Evolutionary conservation across 2,888 invertebrate genomes (phyloP).

Genomic region (Eupeodes latifasciatus): DNA sequence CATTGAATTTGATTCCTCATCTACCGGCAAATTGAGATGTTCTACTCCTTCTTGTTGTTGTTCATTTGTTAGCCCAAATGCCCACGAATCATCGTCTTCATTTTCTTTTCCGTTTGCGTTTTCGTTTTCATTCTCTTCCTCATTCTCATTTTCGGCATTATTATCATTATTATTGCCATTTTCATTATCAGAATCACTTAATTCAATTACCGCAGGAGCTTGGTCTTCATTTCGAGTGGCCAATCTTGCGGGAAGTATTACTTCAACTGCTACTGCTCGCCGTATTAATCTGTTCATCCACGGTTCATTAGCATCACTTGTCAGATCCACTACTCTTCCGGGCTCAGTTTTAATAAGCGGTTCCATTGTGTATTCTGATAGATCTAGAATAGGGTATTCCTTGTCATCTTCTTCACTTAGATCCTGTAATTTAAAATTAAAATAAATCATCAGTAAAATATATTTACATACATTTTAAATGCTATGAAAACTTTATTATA

Average conservation of each 20-base stretch:
- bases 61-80: constrained; percentile 3
- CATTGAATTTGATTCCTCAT: constrained; percentile 24
- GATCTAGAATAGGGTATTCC: constrained; percentile 10
- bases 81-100: constrained; percentile 29
- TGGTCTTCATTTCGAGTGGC: constrained; percentile 1
- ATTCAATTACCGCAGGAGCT: constrained; percentile 1
- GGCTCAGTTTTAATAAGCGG: constrained; percentile 13
- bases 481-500: neutral
- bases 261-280: constrained; percentile 38
- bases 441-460: neutral
- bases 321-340: constrained; percentile 46
- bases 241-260: constrained; percentile 32
- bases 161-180: neutral
- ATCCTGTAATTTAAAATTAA: constrained; percentile 35
- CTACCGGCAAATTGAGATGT: neutral
- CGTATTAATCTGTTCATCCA: constrained; percentile 44
- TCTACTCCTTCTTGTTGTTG: constrained; percentile 2
- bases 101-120: neutral
- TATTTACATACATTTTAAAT: neutral
- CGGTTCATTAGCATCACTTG: constrained; percentile 23
- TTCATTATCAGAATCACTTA: constrained; percentile 50
- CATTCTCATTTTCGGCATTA: neutral
- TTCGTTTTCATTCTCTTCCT: neutral
- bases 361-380: neutral
- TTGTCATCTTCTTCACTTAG: constrained; percentile 48